phyloP scores from a whole-genome alignment of 2,888 invertebrate genomes.

The Stenchaetothrips biformis region DNA sequence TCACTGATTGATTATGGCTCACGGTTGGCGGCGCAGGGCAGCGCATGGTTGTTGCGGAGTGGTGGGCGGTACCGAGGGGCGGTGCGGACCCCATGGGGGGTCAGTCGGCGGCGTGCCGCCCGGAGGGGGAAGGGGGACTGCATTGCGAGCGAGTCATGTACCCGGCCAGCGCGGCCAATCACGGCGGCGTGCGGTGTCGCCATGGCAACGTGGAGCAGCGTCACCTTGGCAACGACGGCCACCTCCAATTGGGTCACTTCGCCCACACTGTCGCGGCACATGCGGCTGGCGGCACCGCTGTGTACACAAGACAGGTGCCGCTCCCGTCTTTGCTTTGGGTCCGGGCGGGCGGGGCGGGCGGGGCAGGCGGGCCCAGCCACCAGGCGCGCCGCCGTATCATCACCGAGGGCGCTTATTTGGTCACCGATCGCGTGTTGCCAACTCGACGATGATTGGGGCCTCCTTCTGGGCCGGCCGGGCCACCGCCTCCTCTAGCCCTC shows the following conservation, averaged over 20 bases:
- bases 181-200: too few relatives aligned
- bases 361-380: not conserved
- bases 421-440: conserved; percentile 5
- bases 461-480: too few relatives aligned
- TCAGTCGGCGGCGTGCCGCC: not conserved
- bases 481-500: too few relatives aligned
- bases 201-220: too few relatives aligned
- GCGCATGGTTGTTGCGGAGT: not conserved
- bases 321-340: not conserved
- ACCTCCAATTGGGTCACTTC: too few relatives aligned
- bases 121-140: not conserved
- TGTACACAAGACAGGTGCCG: not conserved
- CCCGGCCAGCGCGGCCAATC: too few relatives aligned
- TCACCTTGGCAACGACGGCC: too few relatives aligned
- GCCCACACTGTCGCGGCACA: not conserved
- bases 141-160: too few relatives aligned
- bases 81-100: conserved; percentile 3
- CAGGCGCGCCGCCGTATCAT: not conserved
- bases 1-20: conserved; percentile 7
- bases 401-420: not conserved
- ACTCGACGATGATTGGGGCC: not conserved
- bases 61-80: not conserved
- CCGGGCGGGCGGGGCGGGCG: not conserved
- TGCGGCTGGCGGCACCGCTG: not conserved
- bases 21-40: not conserved